Base-by-base conservation (phyloP, 2,888 invertebrate species). In the Pheosia tremula region DNA sequence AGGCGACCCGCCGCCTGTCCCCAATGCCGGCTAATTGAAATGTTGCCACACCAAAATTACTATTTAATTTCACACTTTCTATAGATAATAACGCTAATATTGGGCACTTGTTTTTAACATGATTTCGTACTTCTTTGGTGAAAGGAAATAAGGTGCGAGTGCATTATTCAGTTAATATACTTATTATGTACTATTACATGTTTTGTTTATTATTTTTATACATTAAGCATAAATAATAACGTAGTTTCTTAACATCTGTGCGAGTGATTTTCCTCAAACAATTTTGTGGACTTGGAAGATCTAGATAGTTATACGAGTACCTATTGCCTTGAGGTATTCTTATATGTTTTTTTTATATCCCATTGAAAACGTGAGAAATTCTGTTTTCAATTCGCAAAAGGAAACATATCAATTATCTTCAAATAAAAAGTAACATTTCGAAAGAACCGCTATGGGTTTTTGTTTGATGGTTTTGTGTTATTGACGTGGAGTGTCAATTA, bases 51-150 rank as follows among this genome's bases (percentile, higher is more conserved):
- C 83, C 80, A 85, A 85, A 55, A 89, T 89, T 87, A 84, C 85
- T 68, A 82, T 79, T 88, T 87, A 85, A 88, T 88, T 87, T 86
- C 78, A 89, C 87, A 87, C 91, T 91, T 90, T 90, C 87, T 85
- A 85, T 78, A 88, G 83, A 86, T 80, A 82, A 82, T 80, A 75
- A 68, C 70, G 62, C 69, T 75, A 84, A 86, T 84, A 78, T 77
- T 60, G 73, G 68, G 41, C 72, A 58, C 61, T 62, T 55, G 68
- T 70, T 79, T 82, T 80, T 80, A 75, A 75, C 81, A 74, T 81
- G 74, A 78, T 81, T 82, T 79, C 69, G 64, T 72, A 76, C 67
- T 74, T 79, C 75, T 71, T 61, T 69, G 67, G 85, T 82, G 84
- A 85, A 84, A 85, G 83, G 79, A 71, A 77, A 78, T 77, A 72